phyloP scores from a whole-genome alignment of 2,888 invertebrate genomes.

The Drosophila mimetica region DNA sequence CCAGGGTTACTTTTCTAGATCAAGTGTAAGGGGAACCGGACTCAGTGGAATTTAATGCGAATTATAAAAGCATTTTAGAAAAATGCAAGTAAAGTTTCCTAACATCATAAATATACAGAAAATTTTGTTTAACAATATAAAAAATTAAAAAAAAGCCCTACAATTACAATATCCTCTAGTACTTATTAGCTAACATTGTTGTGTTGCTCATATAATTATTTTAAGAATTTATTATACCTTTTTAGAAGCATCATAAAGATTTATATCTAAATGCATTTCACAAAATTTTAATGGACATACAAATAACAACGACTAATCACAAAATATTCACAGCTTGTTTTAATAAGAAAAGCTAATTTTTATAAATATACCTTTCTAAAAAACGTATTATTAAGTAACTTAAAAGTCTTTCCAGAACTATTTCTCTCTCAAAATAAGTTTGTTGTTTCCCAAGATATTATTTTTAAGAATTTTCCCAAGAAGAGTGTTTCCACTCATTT shows the following conservation, averaged over 20 bases:
- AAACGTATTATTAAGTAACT: neutral
- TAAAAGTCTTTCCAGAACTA: too few species aligned
- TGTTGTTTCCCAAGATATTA: slow-evolving; percentile 11
- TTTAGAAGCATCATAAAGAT: neutral
- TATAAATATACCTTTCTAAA: neutral
- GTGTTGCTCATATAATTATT: neutral
- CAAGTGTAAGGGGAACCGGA: slow-evolving; percentile 1
- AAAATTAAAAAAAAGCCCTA: too few species aligned
- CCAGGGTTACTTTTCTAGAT: slow-evolving; percentile 18
- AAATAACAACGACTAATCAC: neutral
- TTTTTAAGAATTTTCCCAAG: slow-evolving; percentile 16
- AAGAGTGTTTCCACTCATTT: slow-evolving; percentile 30
- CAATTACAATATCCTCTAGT: too few species aligned
- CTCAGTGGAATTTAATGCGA: neutral
- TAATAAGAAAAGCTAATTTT: neutral
- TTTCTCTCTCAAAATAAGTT: neutral
- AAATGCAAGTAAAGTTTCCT: too few species aligned
- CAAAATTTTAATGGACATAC: neutral
- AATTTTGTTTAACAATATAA: neutral
- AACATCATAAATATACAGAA: neutral
- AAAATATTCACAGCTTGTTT: neutral
- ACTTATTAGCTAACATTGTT: neutral
- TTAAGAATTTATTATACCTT: neutral
- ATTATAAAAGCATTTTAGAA: too few species aligned
- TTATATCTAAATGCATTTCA: neutral